phyloP scores from a whole-genome alignment of 2,888 invertebrate species.

The Clistopyga incitator region DNA sequence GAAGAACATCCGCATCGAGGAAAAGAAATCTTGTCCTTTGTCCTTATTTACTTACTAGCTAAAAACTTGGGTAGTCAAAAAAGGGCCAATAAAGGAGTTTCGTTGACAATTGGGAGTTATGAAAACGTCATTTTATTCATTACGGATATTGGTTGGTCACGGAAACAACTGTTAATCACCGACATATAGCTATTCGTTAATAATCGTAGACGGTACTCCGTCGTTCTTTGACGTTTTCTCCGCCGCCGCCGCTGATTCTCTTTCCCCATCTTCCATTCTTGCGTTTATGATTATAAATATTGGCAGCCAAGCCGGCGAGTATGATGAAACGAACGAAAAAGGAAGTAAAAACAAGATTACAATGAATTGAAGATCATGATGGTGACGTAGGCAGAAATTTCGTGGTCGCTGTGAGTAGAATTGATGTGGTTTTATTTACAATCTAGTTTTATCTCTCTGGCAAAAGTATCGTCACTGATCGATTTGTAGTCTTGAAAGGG shows the following conservation, averaged over 20 bases:
- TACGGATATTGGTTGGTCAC: conserved; percentile 69
- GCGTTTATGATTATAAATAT: conserved; percentile 31
- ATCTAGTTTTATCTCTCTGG: conserved; percentile 22
- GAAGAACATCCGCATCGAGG: too few species aligned
- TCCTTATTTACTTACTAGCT: too few species aligned
- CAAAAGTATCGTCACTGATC: conserved; percentile 37
- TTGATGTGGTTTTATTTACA: conserved; percentile 54
- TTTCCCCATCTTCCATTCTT: conserved; percentile 79
- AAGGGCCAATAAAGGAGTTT: conserved; percentile 49
- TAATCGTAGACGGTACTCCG: conserved; percentile 50
- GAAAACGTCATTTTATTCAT: conserved; percentile 77
- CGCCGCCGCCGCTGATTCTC: conserved; percentile 69
- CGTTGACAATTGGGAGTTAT: conserved; percentile 66
- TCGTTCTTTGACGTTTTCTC: conserved; percentile 37
- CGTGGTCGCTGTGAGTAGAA: conserved; percentile 35
- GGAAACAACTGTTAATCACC: conserved; percentile 73
- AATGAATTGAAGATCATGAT: conserved; percentile 51
- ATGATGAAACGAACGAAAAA: conserved; percentile 57
- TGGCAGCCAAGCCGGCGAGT: conserved; percentile 46
- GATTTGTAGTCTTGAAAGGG: background rate
- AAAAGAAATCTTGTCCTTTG: too few species aligned
- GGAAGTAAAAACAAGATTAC: background rate
- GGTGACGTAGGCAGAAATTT: conserved; percentile 46
- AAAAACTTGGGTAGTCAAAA: too few species aligned
- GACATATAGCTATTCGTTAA: conserved; percentile 68